These are phyloP conservation scores for Chalcosyrphus nemorum DNA, from an alignment of 2,888 invertebrate genomes.

Conservation along the genomic window DNA sequence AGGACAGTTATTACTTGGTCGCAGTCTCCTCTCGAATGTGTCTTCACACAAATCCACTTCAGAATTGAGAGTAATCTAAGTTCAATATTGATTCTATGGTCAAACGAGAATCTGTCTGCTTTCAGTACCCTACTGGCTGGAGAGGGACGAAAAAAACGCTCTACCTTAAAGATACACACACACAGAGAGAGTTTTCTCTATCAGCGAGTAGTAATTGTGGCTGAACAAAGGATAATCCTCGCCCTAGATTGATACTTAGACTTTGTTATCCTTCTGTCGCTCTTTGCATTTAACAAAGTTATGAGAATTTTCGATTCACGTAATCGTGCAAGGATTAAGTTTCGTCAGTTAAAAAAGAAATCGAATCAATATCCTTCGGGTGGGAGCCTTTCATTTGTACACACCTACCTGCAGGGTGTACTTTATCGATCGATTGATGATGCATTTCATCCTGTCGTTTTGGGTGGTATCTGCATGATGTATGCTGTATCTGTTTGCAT, in stretches of 20 bases:
- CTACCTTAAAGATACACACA: background rate
- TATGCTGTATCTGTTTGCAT: slow-evolving; percentile 13
- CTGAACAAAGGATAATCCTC: slow-evolving; percentile 35
- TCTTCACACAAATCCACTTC: slow-evolving; percentile 34
- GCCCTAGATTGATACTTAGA: slow-evolving; percentile 7
- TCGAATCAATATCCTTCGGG: slow-evolving; percentile 19
- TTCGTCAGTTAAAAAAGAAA: slow-evolving; percentile 52
- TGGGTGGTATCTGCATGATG: background rate
- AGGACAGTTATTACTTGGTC: slow-evolving; percentile 41
- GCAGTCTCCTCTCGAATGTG: background rate
- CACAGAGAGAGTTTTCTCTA: slow-evolving; percentile 10
- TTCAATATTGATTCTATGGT: slow-evolving; percentile 51
- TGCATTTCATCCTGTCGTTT: slow-evolving; percentile 3
- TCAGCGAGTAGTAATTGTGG: slow-evolving; percentile 4
- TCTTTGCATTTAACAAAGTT: slow-evolving; percentile 27
- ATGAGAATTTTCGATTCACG: slow-evolving; percentile 2
- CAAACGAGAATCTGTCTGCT: slow-evolving; percentile 34
- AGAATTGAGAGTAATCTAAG: slow-evolving; percentile 39
- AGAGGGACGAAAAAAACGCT: background rate
- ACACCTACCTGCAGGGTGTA: background rate
- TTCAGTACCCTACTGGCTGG: background rate
- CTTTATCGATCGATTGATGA: slow-evolving; percentile 33
- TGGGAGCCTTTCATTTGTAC: background rate
- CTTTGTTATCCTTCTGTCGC: slow-evolving; percentile 7
- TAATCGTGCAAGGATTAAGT: slow-evolving; percentile 33